Evolutionary conservation across 1,140 invertebrate species (phyloP).

Genomic region (Bombus waltoni): DNA sequence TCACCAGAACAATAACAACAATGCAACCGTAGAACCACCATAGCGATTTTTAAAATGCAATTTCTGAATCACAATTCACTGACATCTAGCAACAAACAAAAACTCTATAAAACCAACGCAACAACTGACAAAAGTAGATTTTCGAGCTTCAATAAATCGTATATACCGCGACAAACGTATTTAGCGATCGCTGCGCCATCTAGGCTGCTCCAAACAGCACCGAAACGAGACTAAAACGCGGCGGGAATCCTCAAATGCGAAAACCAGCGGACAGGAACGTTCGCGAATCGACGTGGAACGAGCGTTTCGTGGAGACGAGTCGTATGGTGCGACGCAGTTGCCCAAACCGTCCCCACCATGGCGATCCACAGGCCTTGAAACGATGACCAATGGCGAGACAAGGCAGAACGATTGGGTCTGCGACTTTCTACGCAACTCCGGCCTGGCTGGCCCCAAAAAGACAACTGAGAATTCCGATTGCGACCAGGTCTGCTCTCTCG

Average conservation of each 20-base stretch:
- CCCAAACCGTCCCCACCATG: conserved; percentile 72
- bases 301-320: conserved; percentile 47
- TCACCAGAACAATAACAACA: too few relatives aligned
- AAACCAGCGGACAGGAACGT: background rate
- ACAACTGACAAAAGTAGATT: too few relatives aligned
- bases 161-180: background rate
- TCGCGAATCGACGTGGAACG: background rate
- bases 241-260: background rate
- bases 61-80: too few relatives aligned
- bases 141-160: background rate
- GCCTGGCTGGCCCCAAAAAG: conserved; percentile 63
- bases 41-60: too few relatives aligned
- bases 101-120: too few relatives aligned
- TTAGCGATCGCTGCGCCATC: background rate
- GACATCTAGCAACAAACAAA: too few relatives aligned
- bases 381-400: conserved; percentile 49
- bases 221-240: background rate
- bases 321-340: conserved; percentile 73
- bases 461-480: conserved; percentile 40
- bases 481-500: background rate
- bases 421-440: conserved; percentile 74
- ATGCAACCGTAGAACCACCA: too few relatives aligned
- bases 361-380: conserved; percentile 58
- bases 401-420: conserved; percentile 11
- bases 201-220: background rate